Percentiles rank a stretch among this genome's conserved stretches.
Conservation (phyloP, 2,113 vertebrate genomes). For the Pluvialis apricaria region DNA sequence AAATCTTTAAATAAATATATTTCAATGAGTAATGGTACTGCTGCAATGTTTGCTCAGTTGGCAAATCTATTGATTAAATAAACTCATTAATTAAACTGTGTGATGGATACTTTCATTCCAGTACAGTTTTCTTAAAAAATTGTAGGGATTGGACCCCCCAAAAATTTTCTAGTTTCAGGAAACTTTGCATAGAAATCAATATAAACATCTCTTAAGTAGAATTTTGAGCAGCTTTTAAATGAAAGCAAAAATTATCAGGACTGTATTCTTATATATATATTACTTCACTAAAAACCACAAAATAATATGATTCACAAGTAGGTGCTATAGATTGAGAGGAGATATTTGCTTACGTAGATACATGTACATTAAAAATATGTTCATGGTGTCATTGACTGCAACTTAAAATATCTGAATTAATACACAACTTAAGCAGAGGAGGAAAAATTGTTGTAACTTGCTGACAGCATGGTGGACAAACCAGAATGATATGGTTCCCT, state of each 20-base stretch:
- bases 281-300: background rate
- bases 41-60: slow-evolving; percentile 13
- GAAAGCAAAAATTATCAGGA: background rate
- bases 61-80: slow-evolving; percentile 32
- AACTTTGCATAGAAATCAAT: background rate
- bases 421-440: background rate
- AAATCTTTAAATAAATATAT: slow-evolving; percentile 61
- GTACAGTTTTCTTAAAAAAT: background rate
- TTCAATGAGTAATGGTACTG: background rate
- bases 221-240: background rate
- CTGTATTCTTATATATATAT: background rate
- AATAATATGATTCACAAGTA: background rate
- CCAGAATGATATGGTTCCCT: rapidly evolving
- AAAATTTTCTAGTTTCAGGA: background rate
- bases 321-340: background rate
- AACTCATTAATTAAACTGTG: slow-evolving; percentile 1
- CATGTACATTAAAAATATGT: background rate
- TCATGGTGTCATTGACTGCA: background rate
- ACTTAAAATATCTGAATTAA: background rate
- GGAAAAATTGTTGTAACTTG: background rate
- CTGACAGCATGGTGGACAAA: background rate
- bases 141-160: background rate
- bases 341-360: background rate
- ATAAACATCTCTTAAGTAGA: background rate
- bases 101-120: background rate